These are phyloP conservation scores for Distichodus sexfasciatus DNA, from an alignment of 2,797 vertebrate genomes.

Conservation along the genomic window DNA sequence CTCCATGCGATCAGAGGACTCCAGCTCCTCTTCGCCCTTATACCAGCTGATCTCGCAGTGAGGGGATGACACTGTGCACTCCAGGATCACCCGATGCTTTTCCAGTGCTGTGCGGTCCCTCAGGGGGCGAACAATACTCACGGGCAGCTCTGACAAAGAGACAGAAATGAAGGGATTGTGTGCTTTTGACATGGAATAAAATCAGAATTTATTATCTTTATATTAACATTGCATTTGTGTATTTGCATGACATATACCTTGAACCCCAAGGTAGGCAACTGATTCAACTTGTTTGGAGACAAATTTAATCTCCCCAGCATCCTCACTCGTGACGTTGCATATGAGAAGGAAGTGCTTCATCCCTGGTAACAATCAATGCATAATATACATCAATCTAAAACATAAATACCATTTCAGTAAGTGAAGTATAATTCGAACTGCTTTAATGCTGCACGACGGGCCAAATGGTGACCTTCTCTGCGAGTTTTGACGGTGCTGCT, in stretches of 20 bases:
- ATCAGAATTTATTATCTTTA: not conserved
- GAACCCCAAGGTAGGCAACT: conserved; percentile 78
- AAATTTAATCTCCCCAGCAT: conserved; percentile 85
- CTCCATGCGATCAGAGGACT: conserved; percentile 79
- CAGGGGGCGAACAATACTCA: conserved; percentile 86
- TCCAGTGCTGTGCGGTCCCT: conserved; percentile 88
- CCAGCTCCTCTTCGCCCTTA: conserved; percentile 77
- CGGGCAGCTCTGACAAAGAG: conserved; percentile 71
- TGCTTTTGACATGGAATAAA: not conserved
- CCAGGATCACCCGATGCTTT: conserved; percentile 87
- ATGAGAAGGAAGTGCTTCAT: conserved; percentile 88
- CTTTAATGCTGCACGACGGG: not conserved
- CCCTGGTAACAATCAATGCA: conserved; percentile 63
- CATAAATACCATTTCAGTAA: not conserved
- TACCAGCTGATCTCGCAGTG: conserved; percentile 82
- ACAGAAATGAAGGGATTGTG: not conserved
- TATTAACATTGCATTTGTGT: not conserved
- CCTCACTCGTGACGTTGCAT: conserved; percentile 78
- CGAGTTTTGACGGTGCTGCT: conserved; percentile 81
- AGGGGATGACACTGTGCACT: conserved; percentile 85
- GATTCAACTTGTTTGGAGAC: conserved; percentile 76
- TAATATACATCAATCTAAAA: not conserved
- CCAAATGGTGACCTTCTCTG: conserved; percentile 77
- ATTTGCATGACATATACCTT: conserved; percentile 72
- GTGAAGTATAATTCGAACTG: not conserved